Conservation (phyloP, 2,797 vertebrate genomes). For the Chiloscyllium punctatum region DNA sequence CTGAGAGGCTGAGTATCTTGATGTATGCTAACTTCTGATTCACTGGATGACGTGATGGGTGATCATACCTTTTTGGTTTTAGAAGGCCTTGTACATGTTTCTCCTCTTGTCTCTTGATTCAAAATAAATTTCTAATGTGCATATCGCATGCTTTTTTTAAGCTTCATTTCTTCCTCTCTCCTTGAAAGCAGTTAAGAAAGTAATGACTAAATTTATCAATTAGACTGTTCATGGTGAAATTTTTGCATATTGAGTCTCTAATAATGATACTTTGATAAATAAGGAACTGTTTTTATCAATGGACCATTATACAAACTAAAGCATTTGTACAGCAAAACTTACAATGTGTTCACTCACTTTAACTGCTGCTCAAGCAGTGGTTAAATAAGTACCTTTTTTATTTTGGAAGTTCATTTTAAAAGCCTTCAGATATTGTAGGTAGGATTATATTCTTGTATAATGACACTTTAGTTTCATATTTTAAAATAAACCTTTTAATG, state of each 20-base stretch:
- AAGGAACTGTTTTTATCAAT: neutral
- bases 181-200: neutral
- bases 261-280: neutral
- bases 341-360: neutral
- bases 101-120: neutral
- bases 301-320: neutral
- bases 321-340: neutral
- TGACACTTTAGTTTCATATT: neutral
- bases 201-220: neutral
- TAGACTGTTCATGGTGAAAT: neutral
- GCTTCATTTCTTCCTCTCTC: neutral
- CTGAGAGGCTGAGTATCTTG: neutral
- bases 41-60: neutral
- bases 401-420: neutral
- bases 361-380: neutral
- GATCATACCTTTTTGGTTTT: neutral
- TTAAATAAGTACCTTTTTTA: neutral
- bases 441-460: neutral
- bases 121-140: neutral
- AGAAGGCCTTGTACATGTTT: neutral
- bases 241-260: neutral
- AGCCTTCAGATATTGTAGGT: neutral
- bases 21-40: neutral
- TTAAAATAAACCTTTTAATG: neutral
- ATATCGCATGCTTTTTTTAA: neutral